Percentiles rank a stretch among this genome's conserved stretches.
Conservation (phyloP, 2,888 invertebrate genomes). For the Metacarcinus magister region DNA sequence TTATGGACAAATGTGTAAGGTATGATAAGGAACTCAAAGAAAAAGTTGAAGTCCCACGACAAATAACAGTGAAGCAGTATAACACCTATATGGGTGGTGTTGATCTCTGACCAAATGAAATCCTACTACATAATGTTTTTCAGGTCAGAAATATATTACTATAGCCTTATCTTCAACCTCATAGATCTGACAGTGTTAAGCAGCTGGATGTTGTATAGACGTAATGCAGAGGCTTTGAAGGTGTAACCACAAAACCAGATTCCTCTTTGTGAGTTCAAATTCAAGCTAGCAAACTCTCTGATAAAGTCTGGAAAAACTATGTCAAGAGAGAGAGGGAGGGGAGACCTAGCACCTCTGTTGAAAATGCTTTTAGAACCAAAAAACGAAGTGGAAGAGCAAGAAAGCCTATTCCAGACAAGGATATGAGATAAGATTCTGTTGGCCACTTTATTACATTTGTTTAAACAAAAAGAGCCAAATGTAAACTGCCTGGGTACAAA, state of each 20-base stretch:
- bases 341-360: conserved; percentile 59
- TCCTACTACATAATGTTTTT: conserved; percentile 67
- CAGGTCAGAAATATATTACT: conserved; percentile 69
- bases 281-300: conserved; percentile 58
- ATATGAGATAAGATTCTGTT: conserved; percentile 55
- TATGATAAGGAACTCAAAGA: conserved; percentile 65
- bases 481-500: conserved; percentile 59
- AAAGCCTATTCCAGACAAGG: conserved; percentile 60
- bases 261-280: conserved; percentile 58
- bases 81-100: conserved; percentile 70
- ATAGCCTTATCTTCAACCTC: conserved; percentile 56
- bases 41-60: conserved; percentile 65
- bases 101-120: conserved; percentile 64
- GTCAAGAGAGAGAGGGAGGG: conserved; percentile 60
- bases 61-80: conserved; percentile 65
- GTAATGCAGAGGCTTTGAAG: conserved; percentile 60
- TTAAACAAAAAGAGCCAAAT: conserved; percentile 32
- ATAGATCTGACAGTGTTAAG: conserved; percentile 68
- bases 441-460: background rate
- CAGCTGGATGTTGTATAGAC: conserved; percentile 69
- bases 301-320: conserved; percentile 57
- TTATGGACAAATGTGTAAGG: background rate
- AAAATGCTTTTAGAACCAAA: conserved; percentile 21
- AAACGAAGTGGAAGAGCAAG: conserved; percentile 40
- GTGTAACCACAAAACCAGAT: conserved; percentile 43